Base-by-base conservation (phyloP, 2,113 vertebrate genomes). In the Petromus typicus region DNA sequence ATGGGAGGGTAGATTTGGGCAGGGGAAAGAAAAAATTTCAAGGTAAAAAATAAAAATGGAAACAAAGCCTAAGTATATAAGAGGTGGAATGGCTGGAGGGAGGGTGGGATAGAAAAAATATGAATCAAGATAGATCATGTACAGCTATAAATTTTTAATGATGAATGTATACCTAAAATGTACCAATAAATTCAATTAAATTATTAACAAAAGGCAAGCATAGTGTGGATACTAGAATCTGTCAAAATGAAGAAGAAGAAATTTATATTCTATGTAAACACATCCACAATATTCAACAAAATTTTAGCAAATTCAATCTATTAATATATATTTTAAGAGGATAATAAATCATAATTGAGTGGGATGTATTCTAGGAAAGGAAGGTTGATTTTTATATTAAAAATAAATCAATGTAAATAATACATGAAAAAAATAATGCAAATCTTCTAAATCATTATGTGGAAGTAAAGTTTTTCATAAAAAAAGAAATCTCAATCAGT, bases 301-400 rank as follows among this genome's bases (percentile, higher is more conserved):
- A 93, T 69, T 48, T 80, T 93, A 48, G 23, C 84, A 87, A 80
- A 80, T 80, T 87, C 30, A 87, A 61, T 93, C 75, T 80, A 80
- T 23, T 81, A 87, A 32, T 76, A 48, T 3, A 80, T 40, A 86
- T 69, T 69, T 86, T 10, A 61, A 80, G 71, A 51, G 40, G 17
- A 34, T 61, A 61, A 37, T 71, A 71, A 61, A 61, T 93, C 73
- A 87, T 61, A 64, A 87, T 51, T 54, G 61, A 61, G 40, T 40
- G 40, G 63, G 23, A 93, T 69, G 86, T 23, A 56, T 48, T 80
- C 75, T 76, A 87, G 51, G 83, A 87, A 80, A 93, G 61, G 23
- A 61, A 78, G 22, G 40, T 37, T 71, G 40, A 48, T n/a, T 61
- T 75, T 80, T 71, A 86, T 54, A 87, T 71, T 87, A 40, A 80